phyloP scores from a whole-genome alignment of 37 sponge, comb jelly and placozoan genomes.

The Eunapius fragilis region DNA sequence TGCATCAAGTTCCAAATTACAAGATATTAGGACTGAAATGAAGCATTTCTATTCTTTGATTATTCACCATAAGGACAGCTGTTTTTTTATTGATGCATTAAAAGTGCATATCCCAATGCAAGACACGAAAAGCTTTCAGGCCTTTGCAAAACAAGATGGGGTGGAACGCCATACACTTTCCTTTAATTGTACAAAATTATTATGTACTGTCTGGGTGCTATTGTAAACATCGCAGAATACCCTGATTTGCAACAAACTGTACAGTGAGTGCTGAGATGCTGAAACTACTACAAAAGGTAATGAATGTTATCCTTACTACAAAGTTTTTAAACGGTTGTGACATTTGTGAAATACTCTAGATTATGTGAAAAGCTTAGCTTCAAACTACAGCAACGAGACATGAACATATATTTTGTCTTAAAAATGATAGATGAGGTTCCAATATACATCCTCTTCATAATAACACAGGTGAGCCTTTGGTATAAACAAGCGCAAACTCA shows the following conservation, averaged over 20 bases:
- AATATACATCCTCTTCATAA: slow-evolving; percentile 9
- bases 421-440: slow-evolving; percentile 16
- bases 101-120: too few species aligned
- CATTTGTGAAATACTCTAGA: slow-evolving; percentile 34
- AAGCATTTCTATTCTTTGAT: slow-evolving; percentile 27
- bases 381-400: slow-evolving; percentile 55
- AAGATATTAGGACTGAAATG: slow-evolving; percentile 23
- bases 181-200: slow-evolving; percentile 30
- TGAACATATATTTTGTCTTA: slow-evolving; percentile 50
- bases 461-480: slow-evolving; percentile 27
- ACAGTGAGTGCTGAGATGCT: too few species aligned
- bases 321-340: slow-evolving; percentile 41
- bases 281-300: too few species aligned
- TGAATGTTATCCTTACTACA: too few species aligned
- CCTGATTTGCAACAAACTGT: too few species aligned
- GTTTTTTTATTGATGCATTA: slow-evolving; percentile 30
- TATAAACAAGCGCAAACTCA: slow-evolving; percentile 28
- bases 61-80: slow-evolving; percentile 50
- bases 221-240: background rate
- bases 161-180: slow-evolving; percentile 49
- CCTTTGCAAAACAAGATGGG: too few species aligned
- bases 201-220: slow-evolving; percentile 40
- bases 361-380: slow-evolving; percentile 41
- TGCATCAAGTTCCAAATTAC: slow-evolving; percentile 38
- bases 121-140: slow-evolving; percentile 45